Conservation (phyloP, 2,113 vertebrate species). For the Casuarius casuarius region DNA sequence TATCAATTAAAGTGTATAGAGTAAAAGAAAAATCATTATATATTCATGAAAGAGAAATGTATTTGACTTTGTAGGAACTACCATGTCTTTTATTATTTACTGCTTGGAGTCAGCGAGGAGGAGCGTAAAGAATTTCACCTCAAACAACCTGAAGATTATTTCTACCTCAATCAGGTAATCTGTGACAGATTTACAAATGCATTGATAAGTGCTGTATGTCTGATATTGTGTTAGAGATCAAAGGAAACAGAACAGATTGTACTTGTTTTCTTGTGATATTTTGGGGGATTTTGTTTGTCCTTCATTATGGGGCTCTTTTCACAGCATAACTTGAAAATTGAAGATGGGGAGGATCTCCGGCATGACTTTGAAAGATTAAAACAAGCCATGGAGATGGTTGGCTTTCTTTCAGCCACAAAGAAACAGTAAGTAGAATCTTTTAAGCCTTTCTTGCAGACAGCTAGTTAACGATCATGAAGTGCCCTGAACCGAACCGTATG, state of each 20-base stretch:
- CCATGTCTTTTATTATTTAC: conserved; percentile 97
- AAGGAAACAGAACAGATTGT: neutral
- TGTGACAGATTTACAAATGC: neutral
- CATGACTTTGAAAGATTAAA: conserved; percentile 96
- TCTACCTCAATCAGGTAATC: conserved; percentile 98
- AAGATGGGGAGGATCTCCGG: conserved; percentile 93
- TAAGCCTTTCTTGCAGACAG: neutral
- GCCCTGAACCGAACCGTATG: neutral
- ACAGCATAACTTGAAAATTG: conserved; percentile 97
- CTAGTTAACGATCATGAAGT: neutral
- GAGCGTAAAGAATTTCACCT: conserved; percentile 93
- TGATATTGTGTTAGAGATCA: neutral
- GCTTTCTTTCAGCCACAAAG: conserved; percentile 94
- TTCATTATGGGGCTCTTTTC: neutral
- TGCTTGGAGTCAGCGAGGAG: conserved; percentile 90
- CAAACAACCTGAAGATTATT: conserved; percentile 94
- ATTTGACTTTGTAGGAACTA: conserved; percentile 87
- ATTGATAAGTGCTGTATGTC: neutral
- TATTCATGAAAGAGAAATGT: neutral
- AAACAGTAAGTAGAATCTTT: conserved; percentile 86
- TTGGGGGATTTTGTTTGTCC: neutral
- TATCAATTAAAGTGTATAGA: neutral
- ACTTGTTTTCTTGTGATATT: neutral
- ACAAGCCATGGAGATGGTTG: conserved; percentile 99
- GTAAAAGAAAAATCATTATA: neutral